phyloP scores from a whole-genome alignment of 2,797 vertebrate species.

The Notolabrus celidotus region DNA sequence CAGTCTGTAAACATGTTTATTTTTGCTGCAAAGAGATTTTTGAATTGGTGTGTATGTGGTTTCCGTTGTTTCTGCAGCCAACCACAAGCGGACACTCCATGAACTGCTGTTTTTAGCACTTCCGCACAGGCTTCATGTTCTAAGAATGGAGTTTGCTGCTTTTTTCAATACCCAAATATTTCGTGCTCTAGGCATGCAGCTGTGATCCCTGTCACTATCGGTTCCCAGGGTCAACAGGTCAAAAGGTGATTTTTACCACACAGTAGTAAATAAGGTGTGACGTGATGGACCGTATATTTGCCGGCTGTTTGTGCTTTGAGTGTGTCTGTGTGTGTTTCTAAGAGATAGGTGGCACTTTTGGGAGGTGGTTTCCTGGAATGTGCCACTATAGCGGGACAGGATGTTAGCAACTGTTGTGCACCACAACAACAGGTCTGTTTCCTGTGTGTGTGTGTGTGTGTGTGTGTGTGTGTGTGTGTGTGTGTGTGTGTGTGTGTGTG shows the following conservation, averaged over 20 bases:
- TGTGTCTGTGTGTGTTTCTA: slow-evolving; percentile 25
- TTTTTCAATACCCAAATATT: too few species aligned
- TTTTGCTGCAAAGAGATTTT: too few species aligned
- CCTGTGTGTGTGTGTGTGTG: slow-evolving; percentile 73
- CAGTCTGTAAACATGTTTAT: too few species aligned
- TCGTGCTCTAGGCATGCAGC: not conserved
- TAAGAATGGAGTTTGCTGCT: too few species aligned
- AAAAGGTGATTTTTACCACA: slow-evolving; percentile 36
- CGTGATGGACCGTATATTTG: slow-evolving; percentile 27
- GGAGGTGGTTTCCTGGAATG: slow-evolving; percentile 86
- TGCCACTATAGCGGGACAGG: slow-evolving; percentile 83
- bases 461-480: slow-evolving; percentile 50
- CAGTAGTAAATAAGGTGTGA: slow-evolving; percentile 54
- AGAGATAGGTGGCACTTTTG: slow-evolving; percentile 67
- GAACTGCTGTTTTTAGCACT: too few species aligned
- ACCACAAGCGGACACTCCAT: too few species aligned
- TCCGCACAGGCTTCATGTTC: too few species aligned
- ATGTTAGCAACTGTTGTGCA: slow-evolving; percentile 86
- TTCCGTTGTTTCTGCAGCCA: too few species aligned
- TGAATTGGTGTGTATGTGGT: too few species aligned
- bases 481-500: slow-evolving; percentile 54
- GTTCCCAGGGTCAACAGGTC: slow-evolving; percentile 29
- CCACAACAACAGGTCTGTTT: slow-evolving; percentile 84
- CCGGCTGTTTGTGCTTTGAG: slow-evolving; percentile 28
- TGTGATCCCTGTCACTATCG: slow-evolving; percentile 1